A percentile compares a stretch with the other conserved stretches of the same genome.
These are phyloP conservation scores for Tapera naevia DNA, from an alignment of 2,797 vertebrate genomes.

Conservation along the genomic window DNA sequence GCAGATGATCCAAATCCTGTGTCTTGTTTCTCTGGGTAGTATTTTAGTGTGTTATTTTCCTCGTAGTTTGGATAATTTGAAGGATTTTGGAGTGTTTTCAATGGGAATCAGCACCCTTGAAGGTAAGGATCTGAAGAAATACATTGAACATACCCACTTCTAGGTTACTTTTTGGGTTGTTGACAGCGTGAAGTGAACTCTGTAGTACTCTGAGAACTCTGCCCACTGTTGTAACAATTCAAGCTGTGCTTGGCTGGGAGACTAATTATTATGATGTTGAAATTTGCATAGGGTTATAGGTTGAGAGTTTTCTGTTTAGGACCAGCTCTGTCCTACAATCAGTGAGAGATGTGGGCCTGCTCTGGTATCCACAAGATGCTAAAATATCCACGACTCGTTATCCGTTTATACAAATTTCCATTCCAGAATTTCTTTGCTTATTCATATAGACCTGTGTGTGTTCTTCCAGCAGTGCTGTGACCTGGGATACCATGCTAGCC, in stretches of 20 bases:
- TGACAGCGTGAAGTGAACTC: neutral
- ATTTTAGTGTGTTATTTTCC: neutral
- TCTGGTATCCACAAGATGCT: neutral
- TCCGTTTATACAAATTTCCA: rapidly evolving
- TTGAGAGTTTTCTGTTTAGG: neutral
- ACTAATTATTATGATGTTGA: rapidly evolving
- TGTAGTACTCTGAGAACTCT: neutral
- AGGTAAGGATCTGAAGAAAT: neutral
- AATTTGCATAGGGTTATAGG: neutral
- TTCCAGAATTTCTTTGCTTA: neutral
- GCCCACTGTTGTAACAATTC: rapidly evolving
- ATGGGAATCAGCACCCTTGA: neutral
- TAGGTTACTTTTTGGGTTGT: neutral
- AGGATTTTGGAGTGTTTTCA: neutral
- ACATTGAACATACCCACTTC: rapidly evolving
- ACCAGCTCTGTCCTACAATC: neutral
- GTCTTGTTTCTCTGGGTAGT: neutral
- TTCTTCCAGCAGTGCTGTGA: slow-evolving; percentile 92
- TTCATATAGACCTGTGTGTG: neutral
- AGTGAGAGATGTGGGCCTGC: rapidly evolving
- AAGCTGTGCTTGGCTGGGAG: neutral
- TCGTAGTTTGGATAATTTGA: neutral
- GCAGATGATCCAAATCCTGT: neutral
- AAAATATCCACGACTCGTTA: rapidly evolving
- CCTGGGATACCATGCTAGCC: slow-evolving; percentile 95